Percentiles rank a stretch among this genome's conserved stretches.
Evolutionary conservation across 2,888 invertebrate genomes (phyloP).

Genomic region (Hipparchia semele): DNA sequence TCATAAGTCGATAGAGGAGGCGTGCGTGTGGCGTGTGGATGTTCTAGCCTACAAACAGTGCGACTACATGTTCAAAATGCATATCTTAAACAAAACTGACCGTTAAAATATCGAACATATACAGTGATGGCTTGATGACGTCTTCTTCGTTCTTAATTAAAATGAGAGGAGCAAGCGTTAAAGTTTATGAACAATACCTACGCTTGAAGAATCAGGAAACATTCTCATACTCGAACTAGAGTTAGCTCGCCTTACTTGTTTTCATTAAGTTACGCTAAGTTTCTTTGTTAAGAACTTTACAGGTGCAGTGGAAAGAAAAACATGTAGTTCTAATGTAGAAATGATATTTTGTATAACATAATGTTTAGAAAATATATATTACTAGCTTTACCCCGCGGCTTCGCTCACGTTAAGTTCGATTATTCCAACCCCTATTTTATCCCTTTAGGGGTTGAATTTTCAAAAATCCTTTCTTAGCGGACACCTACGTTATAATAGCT

Average conservation of each 20-base stretch:
- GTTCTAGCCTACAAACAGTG: too few relatives aligned
- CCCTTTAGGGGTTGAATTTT: too few relatives aligned
- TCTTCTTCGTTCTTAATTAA: background rate
- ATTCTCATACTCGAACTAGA: background rate
- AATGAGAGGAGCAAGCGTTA: background rate
- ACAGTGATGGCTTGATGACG: background rate
- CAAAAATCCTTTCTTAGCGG: too few relatives aligned
- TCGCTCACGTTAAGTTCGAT: too few relatives aligned
- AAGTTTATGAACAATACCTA: constrained; percentile 1
- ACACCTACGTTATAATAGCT: too few relatives aligned
- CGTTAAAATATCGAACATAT: too few relatives aligned
- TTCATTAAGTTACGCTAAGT: constrained; percentile 2
- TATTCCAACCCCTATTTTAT: too few relatives aligned
- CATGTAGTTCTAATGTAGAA: background rate
- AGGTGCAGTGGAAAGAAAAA: background rate
- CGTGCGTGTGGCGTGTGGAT: too few relatives aligned
- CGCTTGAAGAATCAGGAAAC: background rate
- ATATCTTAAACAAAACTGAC: too few relatives aligned
- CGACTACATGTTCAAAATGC: too few relatives aligned
- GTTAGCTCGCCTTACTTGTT: background rate
- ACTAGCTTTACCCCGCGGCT: too few relatives aligned
- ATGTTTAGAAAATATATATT: background rate
- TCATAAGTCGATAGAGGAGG: too few relatives aligned
- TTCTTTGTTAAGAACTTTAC: constrained; percentile 5
- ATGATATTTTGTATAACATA: background rate